Conservation (phyloP, 2,888 invertebrate species). For the Andrena chrysosceles region DNA sequence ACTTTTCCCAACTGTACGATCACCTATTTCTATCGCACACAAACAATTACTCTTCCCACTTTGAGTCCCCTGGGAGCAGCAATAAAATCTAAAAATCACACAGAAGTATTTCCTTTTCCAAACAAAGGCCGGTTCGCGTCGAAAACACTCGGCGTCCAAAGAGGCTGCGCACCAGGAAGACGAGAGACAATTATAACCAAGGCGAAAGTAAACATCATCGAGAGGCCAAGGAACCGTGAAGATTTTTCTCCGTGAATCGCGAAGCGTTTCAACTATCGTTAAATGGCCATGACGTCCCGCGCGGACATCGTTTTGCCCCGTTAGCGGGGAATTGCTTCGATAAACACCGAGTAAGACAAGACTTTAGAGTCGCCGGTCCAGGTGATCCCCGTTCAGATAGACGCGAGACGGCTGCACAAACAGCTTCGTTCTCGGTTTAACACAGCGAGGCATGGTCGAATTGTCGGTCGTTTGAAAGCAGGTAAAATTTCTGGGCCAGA, state of each 20-base stretch:
- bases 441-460: conserved; percentile 41
- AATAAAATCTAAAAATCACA: background rate
- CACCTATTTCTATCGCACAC: no score
- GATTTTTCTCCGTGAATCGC: conserved; percentile 33
- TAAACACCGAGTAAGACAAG: conserved; percentile 62
- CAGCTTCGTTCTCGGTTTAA: conserved; percentile 52
- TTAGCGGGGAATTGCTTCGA: conserved; percentile 68
- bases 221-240: conserved; percentile 25
- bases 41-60: background rate
- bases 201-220: conserved; percentile 58
- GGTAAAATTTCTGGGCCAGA: conserved; percentile 41
- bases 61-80: background rate
- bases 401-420: conserved; percentile 65
- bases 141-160: background rate
- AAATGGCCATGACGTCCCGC: conserved; percentile 27
- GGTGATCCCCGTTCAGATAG: conserved; percentile 51
- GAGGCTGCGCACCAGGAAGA: conserved; percentile 11
- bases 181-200: conserved; percentile 49
- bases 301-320: conserved; percentile 43
- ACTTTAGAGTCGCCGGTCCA: conserved; percentile 39
- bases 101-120: background rate
- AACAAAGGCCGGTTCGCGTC: background rate
- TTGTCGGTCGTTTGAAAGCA: conserved; percentile 31
- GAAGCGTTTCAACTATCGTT: conserved; percentile 23
- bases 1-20: no score